Percentiles rank a stretch among this genome's conserved stretches.
Evolutionary conservation across 2,113 vertebrate species (phyloP).

Genomic region (Melanostigma gelatinosum): DNA sequence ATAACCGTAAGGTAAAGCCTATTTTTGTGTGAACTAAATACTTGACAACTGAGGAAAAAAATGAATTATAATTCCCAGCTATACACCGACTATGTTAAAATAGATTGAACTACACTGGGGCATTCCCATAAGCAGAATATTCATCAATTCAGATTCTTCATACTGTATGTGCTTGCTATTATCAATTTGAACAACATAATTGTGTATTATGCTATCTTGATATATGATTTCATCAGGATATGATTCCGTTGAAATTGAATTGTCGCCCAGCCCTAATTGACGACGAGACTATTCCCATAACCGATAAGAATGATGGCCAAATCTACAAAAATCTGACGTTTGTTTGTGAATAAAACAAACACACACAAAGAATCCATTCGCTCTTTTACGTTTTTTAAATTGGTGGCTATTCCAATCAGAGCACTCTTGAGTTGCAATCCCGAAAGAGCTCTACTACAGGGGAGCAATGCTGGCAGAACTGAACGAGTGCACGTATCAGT

Average conservation of each 20-base stretch:
- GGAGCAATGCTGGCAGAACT: constrained; percentile 32
- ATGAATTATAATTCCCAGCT: neutral
- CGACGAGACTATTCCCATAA: neutral
- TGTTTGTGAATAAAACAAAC: neutral
- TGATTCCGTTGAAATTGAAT: neutral
- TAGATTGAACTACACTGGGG: neutral
- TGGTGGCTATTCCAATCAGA: neutral
- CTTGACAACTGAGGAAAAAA: neutral
- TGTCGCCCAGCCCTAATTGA: neutral
- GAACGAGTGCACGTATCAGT: constrained; percentile 52
- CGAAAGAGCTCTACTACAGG: neutral
- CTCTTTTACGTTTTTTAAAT: constrained; percentile 10
- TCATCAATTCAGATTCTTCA: neutral
- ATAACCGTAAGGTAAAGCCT: too few relatives aligned
- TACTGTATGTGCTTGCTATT: neutral
- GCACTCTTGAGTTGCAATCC: neutral
- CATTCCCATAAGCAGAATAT: neutral
- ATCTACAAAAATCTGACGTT: neutral
- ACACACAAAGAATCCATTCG: too few relatives aligned
- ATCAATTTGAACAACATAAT: neutral
- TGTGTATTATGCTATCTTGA: neutral
- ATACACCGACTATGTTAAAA: neutral
- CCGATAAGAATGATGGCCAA: neutral
- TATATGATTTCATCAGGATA: neutral
- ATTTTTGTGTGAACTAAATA: too few relatives aligned